Base-by-base conservation (phyloP, 35 echinoderm and acorn worm species). In the Heliocidaris tuberculata region DNA sequence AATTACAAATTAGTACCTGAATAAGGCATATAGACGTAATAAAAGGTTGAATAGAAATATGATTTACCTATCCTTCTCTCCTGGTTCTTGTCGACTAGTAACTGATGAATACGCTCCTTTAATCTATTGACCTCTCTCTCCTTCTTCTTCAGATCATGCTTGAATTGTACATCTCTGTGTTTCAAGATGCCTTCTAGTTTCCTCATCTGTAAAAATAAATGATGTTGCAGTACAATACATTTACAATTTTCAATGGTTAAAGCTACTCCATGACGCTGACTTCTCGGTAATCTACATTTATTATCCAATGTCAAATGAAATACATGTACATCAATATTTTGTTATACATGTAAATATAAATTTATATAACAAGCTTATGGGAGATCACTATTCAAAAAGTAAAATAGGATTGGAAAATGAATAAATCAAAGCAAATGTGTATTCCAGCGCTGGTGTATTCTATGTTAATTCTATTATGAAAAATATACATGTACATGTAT, bases 121-220 rank as follows among this genome's bases (percentile, higher is more conserved):
- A 99, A 86, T 96, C 97, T 99, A 71, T 95, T 97, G 9, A 97
- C 93, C 86, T 99, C 97, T 86, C 98, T 96, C 86, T 99, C 98
- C 48, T 99, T 99, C 95, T 99, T 99, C 97, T 99, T 99, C 91
- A 99, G 86, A 52, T 99, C 98, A 93, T 99, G 98, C 71, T 96
- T 99, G 89, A 97, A 99, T 49, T 99, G 98, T 47, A 95, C 93
- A 86, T 99, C 98, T 89, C 97, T 94, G 13, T 96, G 95, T 65
- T 97, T 99, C 19, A 96, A 88, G 61, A 97, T 94, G 16, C 91
- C 95, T 65, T 99, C 98, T 29, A 97, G 97, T 94, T 96, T 99
- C 94, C 96, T 97, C 32, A 95, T 96, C 95, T 96, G 94, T 88
- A 19, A 93, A 35, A 56, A 48, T 47, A 88, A 91, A 95, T 85